A percentile compares a stretch with the other conserved stretches of the same genome.
These are phyloP conservation scores for Tipula helvola DNA, from an alignment of 2,888 invertebrate species.

Conservation along the genomic window DNA sequence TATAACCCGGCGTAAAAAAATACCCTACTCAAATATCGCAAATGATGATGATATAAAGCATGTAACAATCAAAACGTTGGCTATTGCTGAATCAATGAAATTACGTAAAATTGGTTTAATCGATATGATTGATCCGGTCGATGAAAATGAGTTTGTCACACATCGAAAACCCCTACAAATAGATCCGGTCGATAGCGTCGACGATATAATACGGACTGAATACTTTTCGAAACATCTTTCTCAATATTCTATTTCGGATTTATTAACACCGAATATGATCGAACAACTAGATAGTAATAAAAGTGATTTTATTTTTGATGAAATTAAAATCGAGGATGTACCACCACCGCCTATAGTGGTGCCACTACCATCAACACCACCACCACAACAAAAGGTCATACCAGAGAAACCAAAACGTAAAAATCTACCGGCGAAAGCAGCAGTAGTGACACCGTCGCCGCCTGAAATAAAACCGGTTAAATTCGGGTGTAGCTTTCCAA, in stretches of 20 bases:
- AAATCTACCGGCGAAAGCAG: background rate
- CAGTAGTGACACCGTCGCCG: background rate
- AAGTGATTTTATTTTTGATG: background rate
- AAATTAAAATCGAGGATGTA: background rate
- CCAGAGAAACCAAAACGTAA: slow-evolving; percentile 8
- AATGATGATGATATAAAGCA: background rate
- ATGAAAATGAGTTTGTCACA: background rate
- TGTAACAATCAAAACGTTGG: background rate
- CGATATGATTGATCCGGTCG: background rate
- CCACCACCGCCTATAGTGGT: background rate
- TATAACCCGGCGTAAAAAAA: background rate
- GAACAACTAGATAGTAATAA: background rate
- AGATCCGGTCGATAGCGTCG: background rate
- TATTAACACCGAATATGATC: slow-evolving; percentile 19
- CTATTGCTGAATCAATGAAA: background rate
- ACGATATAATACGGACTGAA: slow-evolving; percentile 10
- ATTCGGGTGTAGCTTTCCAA: background rate
- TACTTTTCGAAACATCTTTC: slow-evolving; percentile 29
- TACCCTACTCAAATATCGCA: background rate
- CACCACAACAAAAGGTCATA: background rate
- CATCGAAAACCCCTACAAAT: background rate
- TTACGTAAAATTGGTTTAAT: background rate
- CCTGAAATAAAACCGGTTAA: background rate
- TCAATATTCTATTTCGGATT: slow-evolving; percentile 34
- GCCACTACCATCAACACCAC: background rate